phyloP scores from a whole-genome alignment of 2,113 vertebrate species.

The Monarcha castaneiventris region DNA sequence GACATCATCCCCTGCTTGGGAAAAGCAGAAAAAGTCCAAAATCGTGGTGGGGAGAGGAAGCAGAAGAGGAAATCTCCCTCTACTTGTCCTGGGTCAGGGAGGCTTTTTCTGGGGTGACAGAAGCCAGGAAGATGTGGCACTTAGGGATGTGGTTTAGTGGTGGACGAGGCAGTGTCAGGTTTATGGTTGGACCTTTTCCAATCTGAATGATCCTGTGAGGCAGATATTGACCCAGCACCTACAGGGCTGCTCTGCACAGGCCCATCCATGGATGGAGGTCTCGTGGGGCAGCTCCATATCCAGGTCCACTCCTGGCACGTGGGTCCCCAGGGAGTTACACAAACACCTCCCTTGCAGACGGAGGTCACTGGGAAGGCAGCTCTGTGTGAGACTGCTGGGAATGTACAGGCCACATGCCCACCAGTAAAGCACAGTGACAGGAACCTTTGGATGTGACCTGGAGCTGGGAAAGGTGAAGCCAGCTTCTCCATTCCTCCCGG shows the following conservation, averaged over 20 bases:
- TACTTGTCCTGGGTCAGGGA: neutral
- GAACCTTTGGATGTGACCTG: neutral
- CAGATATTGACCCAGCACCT: neutral
- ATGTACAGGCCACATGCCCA: fast-evolving
- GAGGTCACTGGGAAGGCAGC: neutral
- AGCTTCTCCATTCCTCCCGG: neutral
- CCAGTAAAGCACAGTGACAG: neutral
- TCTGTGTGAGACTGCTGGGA: neutral
- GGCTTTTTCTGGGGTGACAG: neutral
- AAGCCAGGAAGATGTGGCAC: neutral
- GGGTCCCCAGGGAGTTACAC: neutral
- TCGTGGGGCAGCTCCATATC: neutral
- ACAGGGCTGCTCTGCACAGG: neutral
- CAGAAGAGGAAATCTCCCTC: neutral
- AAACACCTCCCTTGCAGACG: neutral
- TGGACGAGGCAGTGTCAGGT: neutral
- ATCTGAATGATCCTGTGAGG: neutral
- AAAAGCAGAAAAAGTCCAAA: neutral
- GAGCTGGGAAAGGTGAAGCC: neutral
- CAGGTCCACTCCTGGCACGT: fast-evolving
- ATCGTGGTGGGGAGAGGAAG: neutral
- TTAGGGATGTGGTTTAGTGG: neutral
- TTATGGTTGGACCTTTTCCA: neutral
- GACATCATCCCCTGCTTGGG: neutral
- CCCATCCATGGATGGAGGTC: fast-evolving